Percentiles rank a stretch among this genome's conserved stretches.
Evolutionary conservation across 2,797 vertebrate species (phyloP).

Genomic region (Intellagama lesueurii): DNA sequence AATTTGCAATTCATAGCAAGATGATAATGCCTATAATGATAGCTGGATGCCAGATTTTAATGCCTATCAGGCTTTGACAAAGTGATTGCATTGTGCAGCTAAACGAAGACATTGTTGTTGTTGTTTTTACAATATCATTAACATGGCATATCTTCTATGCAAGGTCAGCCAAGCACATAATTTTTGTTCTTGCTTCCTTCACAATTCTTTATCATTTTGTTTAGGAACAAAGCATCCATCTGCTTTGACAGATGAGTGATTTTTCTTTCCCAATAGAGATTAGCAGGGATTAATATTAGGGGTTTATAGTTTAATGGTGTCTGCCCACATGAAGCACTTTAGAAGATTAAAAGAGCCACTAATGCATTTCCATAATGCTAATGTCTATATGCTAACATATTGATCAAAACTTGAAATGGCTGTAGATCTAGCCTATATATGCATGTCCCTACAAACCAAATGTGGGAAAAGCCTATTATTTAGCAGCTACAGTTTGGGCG

Average conservation of each 20-base stretch:
- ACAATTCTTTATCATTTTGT: conserved; percentile 20
- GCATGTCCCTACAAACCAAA: background rate
- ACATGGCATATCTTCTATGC: background rate
- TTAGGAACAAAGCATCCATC: background rate
- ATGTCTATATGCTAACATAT: background rate
- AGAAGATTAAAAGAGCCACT: background rate
- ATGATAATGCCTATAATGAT: conserved; percentile 29
- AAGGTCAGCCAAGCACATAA: background rate
- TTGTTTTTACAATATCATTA: conserved; percentile 7
- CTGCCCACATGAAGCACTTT: background rate
- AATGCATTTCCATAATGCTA: background rate
- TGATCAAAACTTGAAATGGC: accelerated
- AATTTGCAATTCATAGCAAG: conserved; percentile 45
- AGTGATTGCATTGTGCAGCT: conserved; percentile 7
- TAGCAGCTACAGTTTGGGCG: background rate
- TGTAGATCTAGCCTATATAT: background rate
- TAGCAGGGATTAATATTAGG: background rate
- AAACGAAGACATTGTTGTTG: conserved; percentile 27
- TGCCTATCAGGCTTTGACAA: conserved; percentile 19
- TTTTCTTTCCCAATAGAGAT: conserved; percentile 5
- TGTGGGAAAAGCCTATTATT: background rate
- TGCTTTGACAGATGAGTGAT: background rate
- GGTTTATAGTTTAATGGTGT: background rate
- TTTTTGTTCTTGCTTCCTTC: background rate
- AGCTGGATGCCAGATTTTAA: conserved; percentile 36